phyloP scores from a whole-genome alignment of 2,113 vertebrate genomes.

The Zapus hudsonius region DNA sequence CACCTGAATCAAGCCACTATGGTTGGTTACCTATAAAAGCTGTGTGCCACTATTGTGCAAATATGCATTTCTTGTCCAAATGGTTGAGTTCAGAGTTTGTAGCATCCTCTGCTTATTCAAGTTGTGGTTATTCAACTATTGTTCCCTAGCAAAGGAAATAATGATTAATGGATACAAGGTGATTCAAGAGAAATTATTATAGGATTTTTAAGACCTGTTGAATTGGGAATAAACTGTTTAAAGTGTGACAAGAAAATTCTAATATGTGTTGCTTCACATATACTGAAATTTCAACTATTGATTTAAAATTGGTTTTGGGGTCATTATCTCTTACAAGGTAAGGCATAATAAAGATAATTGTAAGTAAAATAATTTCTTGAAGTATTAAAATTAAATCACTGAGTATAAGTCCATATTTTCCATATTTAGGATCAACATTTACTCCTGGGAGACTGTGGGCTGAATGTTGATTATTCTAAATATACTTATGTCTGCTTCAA shows the following conservation, averaged over 20 bases:
- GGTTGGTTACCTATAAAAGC: too few species aligned
- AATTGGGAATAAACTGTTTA: background rate
- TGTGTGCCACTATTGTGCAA: too few species aligned
- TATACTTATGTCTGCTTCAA: background rate
- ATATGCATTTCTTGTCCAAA: too few species aligned
- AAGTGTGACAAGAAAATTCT: background rate
- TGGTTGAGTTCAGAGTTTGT: too few species aligned
- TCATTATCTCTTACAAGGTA: background rate
- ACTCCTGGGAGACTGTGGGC: background rate
- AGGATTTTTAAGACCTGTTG: background rate
- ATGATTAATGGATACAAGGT: too few species aligned
- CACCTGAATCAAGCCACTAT: too few species aligned
- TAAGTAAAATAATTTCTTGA: background rate
- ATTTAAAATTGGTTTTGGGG: background rate
- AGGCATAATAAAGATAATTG: background rate
- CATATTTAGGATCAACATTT: background rate
- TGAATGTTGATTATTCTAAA: background rate
- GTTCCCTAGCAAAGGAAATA: too few species aligned
- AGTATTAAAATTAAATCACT: background rate
- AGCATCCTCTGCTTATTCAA: too few species aligned
- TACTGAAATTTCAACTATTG: background rate
- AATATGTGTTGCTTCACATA: background rate
- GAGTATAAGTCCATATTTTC: background rate
- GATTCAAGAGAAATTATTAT: too few species aligned
- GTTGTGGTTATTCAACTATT: too few species aligned